Evolutionary conservation across 2,797 vertebrate species (phyloP).

Genomic region (Valencia hispanica): DNA sequence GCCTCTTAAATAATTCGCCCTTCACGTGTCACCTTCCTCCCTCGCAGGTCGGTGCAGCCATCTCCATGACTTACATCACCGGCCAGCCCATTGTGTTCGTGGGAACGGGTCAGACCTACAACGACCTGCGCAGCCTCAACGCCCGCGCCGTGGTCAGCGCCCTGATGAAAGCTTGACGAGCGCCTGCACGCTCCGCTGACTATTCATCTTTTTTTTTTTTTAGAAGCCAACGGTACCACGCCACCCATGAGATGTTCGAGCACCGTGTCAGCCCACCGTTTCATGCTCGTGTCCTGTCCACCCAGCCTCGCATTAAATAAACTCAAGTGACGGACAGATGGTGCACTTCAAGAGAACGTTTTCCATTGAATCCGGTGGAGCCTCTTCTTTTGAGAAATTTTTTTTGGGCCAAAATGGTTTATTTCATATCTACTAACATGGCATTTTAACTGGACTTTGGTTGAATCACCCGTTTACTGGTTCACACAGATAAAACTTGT

Average conservation of each 20-base stretch:
- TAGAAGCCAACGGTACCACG: conserved; percentile 48
- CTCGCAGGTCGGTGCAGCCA: conserved; percentile 93
- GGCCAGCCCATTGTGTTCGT: conserved; percentile 99
- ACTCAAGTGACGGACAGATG: conserved; percentile 40
- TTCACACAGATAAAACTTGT: conserved; percentile 46
- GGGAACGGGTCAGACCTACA: conserved; percentile 98
- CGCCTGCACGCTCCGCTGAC: conserved; percentile 40
- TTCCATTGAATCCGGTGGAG: conserved; percentile 32
- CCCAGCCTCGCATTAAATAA: conserved; percentile 30
- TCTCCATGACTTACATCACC: conserved; percentile 99
- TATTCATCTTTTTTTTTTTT: no score
- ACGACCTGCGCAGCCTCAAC: conserved; percentile 97
- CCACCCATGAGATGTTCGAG: conserved; percentile 51
- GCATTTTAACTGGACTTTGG: conserved; percentile 38
- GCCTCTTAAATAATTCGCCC: conserved; percentile 2
- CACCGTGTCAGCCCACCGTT: conserved; percentile 46
- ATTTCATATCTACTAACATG: conserved; percentile 56
- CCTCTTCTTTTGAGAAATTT: conserved; percentile 31
- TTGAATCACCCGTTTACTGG: conserved; percentile 45
- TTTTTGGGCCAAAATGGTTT: conserved; percentile 53
- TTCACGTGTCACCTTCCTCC: conserved; percentile 31
- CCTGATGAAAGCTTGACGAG: conserved; percentile 93
- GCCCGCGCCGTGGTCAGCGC: conserved; percentile 95
- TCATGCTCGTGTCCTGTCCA: conserved; percentile 28
- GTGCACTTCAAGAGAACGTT: conserved; percentile 41